A percentile compares a stretch with the other conserved stretches of the same genome.
phyloP scores from a whole-genome alignment of 2,888 invertebrate genomes.

The Netelia melanura region DNA sequence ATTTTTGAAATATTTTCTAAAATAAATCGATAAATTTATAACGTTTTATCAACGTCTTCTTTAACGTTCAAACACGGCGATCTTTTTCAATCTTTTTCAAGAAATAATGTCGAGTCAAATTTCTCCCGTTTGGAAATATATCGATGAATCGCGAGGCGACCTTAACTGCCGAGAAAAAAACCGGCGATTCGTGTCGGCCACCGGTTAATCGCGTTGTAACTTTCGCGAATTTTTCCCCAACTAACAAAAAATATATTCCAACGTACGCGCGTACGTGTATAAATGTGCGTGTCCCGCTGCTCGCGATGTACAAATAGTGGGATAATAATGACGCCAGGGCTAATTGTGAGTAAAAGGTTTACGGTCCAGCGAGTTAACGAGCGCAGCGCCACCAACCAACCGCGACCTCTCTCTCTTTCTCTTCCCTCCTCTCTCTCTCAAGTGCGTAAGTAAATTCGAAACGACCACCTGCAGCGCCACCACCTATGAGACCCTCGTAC shows the following conservation, averaged over 20 bases:
- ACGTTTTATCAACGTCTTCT: too few species aligned
- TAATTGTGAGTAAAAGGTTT: conserved; percentile 71
- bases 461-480: conserved; percentile 66
- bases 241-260: conserved; percentile 26
- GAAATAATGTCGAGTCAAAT: too few species aligned
- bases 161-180: background rate
- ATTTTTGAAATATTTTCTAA: too few species aligned
- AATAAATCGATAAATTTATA: too few species aligned
- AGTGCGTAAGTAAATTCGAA: conserved; percentile 62
- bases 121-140: too few species aligned
- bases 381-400: conserved; percentile 57
- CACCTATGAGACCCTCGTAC: conserved; percentile 33
- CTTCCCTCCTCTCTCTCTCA: conserved; percentile 15
- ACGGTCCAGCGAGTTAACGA: conserved; percentile 70
- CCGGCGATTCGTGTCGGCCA: background rate
- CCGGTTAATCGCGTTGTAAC: conserved; percentile 19
- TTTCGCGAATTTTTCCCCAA: conserved; percentile 34
- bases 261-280: background rate
- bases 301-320: conserved; percentile 42
- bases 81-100: too few species aligned
- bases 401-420: conserved; percentile 37
- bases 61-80: too few species aligned
- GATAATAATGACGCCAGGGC: conserved; percentile 67
- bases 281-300: background rate
- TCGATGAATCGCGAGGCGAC: background rate